Evolutionary conservation across 1,140 invertebrate species (phyloP), one percentile per base, ranked within the genome.

Genomic region (Bombus turneri): DNA sequence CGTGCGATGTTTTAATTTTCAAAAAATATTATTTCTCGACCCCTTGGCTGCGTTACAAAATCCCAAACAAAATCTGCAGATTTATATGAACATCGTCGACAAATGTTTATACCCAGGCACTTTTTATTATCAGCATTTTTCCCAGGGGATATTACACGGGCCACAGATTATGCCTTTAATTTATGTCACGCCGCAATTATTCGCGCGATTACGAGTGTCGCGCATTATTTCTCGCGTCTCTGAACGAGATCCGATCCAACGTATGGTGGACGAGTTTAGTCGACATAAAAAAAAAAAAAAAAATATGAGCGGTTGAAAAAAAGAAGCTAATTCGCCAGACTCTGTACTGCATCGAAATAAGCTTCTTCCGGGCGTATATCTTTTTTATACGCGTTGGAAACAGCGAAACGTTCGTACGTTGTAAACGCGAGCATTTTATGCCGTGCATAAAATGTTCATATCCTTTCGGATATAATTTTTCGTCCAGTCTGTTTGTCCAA

Each of bases 131-230:
- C 31, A 28, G 34, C 10, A 53, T n/a, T 59, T 76, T 39, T 8
- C 47, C 47, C 10, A 1, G 12, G 9, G 75, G n/a, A 31, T 64
- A 12, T 62, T 64, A 41, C 57, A 77, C 28, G 57, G 37, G 41
- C 3, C 37, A 25, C 57, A 77, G 75, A 77, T 77, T 41, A 22
- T 31, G 4, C 34, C 13, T 77, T 62, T 62, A 77, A 77, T 77
- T 77, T 41, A 77, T 77, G 57, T 62, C 57, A 41, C 28, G 59
- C 57, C 28, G 37, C 28, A 77, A 77, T 77, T 77, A 77, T 31
- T 77, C 37, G 28, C 18, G 34, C 75, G 75, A 77, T 77, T 77
- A 77, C 75, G 53, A 62, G 59, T 28, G 22, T 41, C 57, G 15
- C 8, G 34, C 37, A 39, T 62, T 77, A 41, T 41, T 62, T 25